Conservation (phyloP, 2,797 vertebrate species). For the Sandelia bainsii region DNA sequence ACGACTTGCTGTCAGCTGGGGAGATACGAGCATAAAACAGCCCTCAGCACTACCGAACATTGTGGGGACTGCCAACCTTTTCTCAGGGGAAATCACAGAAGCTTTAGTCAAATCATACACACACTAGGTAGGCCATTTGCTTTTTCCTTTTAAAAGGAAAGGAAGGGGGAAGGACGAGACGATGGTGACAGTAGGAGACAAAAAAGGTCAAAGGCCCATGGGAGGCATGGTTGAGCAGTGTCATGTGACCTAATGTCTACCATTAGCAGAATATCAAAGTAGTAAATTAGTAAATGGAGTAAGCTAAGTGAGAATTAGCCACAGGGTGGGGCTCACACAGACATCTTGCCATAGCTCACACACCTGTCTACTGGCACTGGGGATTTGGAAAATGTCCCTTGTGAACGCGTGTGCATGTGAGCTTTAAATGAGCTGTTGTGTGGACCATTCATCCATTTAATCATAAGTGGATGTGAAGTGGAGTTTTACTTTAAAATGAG, state of each 20-base stretch:
- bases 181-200: constrained; percentile 43
- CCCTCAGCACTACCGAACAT: constrained; percentile 67
- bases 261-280: constrained; percentile 71
- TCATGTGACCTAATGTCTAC: constrained; percentile 60
- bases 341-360: constrained; percentile 51
- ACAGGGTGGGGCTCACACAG: constrained; percentile 38
- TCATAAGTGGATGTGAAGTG: constrained; percentile 56
- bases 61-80: constrained; percentile 71
- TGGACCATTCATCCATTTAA: constrained; percentile 56
- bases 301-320: constrained; percentile 76
- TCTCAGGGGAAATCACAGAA: constrained; percentile 81
- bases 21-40: constrained; percentile 75
- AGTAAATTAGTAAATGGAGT: constrained; percentile 73
- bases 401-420: constrained; percentile 18
- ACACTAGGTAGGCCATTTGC: constrained; percentile 68
- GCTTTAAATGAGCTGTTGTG: constrained; percentile 55
- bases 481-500: constrained; percentile 56
- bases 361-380: constrained; percentile 68
- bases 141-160: constrained; percentile 61
- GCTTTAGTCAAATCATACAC: constrained; percentile 81
- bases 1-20: constrained; percentile 73
- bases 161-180: constrained; percentile 6
- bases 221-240: constrained; percentile 41
- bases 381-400: constrained; percentile 57
- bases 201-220: constrained; percentile 63